Base-by-base conservation (phyloP, 2,888 invertebrate species). In the Xylophagus ater region DNA sequence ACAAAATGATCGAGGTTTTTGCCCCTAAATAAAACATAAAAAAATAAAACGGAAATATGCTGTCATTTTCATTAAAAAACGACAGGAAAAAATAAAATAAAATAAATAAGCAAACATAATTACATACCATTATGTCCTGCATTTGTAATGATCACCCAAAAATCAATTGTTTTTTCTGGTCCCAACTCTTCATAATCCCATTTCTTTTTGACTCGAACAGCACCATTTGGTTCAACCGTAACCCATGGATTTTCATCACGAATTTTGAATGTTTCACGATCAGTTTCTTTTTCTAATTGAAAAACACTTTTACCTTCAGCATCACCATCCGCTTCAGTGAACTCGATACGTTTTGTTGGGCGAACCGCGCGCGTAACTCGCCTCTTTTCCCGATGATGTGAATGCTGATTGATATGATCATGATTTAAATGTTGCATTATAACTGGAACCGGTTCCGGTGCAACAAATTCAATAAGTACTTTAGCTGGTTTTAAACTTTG, bases 181-280 rank as follows among this genome's bases (percentile, higher is more conserved):
- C 90, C 90, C 33, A 92, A 67, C 58, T 90, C 90, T 60, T 92
- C 92, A 65, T 88, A 92, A 73, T 92, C 90, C 92, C 92, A 92
- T 77, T 89, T 89, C 77, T 89, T 87, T 68, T 88, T 89, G 48
- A 92, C 90, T 56, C 84, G 78, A 55, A 92, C 89, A 40, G 87
- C 84, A 52, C 92, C 92, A 67, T 86, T 88, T 31, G 84, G 78
- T 64, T 87, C 89, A 37, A 92, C 89, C 31, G 84, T 86, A 40
- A 92, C 89, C 90, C 92, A 92, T 49, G 84, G 82, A 70, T 90
- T 92, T 60, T 89, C 88, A 56, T 90, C 90, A 53, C 90, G 73
- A 56, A 92, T 88, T 67, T 90, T 89, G 64, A 90, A 92, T 8
- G 85, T 87, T 64, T 92, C 90, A 55, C 85, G 76, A 51, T 89